Percentiles rank a stretch among this genome's conserved stretches.
Evolutionary conservation across 2,113 vertebrate species (phyloP).

Genomic region (Herpailurus yagouaroundi): DNA sequence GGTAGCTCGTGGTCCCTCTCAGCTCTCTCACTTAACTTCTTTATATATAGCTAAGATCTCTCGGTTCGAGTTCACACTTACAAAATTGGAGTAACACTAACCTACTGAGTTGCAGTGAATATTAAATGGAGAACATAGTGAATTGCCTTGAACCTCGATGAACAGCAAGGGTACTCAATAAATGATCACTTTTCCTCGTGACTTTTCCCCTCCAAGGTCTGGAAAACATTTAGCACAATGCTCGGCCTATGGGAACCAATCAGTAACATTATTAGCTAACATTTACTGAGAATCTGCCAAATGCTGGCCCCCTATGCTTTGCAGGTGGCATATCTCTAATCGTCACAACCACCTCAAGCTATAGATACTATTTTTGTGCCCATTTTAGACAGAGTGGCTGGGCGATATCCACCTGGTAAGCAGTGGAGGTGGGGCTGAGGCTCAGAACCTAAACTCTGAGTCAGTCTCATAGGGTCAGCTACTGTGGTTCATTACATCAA

Average conservation of each 20-base stretch:
- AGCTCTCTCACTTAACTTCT: not conserved
- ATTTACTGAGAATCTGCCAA: not conserved
- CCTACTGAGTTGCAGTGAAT: not conserved
- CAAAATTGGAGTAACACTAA: not conserved
- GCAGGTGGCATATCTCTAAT: not conserved
- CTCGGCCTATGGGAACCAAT: not conserved
- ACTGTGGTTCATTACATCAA: not conserved
- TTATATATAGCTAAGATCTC: not conserved
- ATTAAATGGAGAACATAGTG: not conserved
- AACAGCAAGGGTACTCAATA: not conserved
- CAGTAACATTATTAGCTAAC: not conserved
- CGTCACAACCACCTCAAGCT: too few relatives aligned
- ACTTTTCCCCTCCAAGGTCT: not conserved
- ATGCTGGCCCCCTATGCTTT: not conserved
- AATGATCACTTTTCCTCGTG: not conserved
- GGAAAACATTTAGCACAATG: not conserved
- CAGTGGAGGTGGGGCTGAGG: not conserved
- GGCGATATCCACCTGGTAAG: not conserved
- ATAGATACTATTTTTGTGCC: not conserved
- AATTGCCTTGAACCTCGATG: not conserved
- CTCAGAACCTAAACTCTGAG: not conserved
- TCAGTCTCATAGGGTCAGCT: not conserved
- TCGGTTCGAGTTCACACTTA: not conserved
- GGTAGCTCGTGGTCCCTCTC: not conserved
- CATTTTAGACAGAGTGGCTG: not conserved